These are phyloP conservation scores for Heliconius ismenius DNA, from an alignment of 2,888 invertebrate genomes.

Conservation along the genomic window DNA sequence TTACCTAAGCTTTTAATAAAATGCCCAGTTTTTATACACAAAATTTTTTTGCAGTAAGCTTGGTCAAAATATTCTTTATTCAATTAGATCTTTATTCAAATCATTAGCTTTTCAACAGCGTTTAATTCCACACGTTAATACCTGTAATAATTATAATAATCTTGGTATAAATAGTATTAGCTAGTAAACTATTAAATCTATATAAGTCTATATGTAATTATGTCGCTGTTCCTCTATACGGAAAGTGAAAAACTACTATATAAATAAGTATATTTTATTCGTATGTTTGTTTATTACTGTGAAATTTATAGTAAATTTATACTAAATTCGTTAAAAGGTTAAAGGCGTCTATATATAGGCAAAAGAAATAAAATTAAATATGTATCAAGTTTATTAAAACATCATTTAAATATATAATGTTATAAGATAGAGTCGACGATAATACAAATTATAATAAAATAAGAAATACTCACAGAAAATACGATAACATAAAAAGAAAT, in stretches of 20 bases:
- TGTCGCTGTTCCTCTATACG: not conserved
- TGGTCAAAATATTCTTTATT: not conserved
- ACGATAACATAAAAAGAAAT: not conserved
- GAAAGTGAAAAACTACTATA: not conserved
- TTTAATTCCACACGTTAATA: not conserved
- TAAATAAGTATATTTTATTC: constrained; percentile 4
- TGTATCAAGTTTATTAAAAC: not conserved
- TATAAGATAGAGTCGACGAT: not conserved
- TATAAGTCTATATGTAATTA: constrained; percentile 1
- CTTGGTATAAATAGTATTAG: not conserved
- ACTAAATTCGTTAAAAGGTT: not conserved
- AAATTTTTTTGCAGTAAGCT: too few species aligned
- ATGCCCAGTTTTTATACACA: too few species aligned
- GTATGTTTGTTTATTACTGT: not conserved
- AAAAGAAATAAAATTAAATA: constrained; percentile 11
- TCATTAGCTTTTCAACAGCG: not conserved
- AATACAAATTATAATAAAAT: not conserved
- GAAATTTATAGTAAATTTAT: not conserved
- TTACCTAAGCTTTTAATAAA: too few species aligned
- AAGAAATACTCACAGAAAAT: not conserved
- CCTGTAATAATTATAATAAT: not conserved
- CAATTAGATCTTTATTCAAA: not conserved
- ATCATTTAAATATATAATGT: not conserved
- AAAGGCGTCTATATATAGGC: not conserved
- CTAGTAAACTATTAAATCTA: not conserved